A percentile compares a stretch with the other conserved stretches of the same genome.
Evolutionary conservation across 2,113 vertebrate genomes (phyloP).

Genomic region (Trochalopteron elliotii): DNA sequence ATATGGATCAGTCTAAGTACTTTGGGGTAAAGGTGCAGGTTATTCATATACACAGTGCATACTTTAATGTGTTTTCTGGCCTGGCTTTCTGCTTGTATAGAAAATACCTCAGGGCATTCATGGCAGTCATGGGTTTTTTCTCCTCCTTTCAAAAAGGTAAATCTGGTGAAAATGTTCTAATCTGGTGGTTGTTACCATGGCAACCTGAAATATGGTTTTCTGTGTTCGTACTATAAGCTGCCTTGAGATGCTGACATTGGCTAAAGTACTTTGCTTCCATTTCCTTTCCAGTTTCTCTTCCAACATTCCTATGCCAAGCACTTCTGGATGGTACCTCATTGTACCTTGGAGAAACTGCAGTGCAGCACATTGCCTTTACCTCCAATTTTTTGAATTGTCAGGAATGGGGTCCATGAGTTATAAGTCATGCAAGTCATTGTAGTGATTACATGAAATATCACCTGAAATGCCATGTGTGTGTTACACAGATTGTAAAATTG

Average conservation of each 20-base stretch:
- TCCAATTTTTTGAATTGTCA: not conserved
- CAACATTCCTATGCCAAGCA: not conserved
- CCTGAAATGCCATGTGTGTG: not conserved
- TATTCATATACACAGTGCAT: not conserved
- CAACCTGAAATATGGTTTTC: not conserved
- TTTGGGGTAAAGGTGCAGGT: not conserved
- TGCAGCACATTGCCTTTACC: not conserved
- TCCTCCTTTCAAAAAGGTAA: not conserved
- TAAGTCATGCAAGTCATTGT: not conserved
- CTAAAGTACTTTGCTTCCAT: not conserved
- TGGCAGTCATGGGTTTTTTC: not conserved
- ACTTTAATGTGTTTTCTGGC: not conserved
- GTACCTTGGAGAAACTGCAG: not conserved
- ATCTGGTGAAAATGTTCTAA: constrained; percentile 6
- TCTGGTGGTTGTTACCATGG: not conserved
- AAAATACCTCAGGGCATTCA: not conserved
- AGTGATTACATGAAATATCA: not conserved
- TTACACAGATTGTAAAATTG: not conserved
- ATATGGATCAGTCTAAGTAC: not conserved
- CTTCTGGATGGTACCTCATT: not conserved
- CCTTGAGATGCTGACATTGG: not conserved
- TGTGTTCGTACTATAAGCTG: not conserved
- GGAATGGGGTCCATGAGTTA: not conserved
- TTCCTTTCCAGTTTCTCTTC: not conserved
- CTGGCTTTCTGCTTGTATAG: not conserved